phyloP scores from a whole-genome alignment of 2,113 vertebrate genomes.

The Acrocephalus kingi region DNA sequence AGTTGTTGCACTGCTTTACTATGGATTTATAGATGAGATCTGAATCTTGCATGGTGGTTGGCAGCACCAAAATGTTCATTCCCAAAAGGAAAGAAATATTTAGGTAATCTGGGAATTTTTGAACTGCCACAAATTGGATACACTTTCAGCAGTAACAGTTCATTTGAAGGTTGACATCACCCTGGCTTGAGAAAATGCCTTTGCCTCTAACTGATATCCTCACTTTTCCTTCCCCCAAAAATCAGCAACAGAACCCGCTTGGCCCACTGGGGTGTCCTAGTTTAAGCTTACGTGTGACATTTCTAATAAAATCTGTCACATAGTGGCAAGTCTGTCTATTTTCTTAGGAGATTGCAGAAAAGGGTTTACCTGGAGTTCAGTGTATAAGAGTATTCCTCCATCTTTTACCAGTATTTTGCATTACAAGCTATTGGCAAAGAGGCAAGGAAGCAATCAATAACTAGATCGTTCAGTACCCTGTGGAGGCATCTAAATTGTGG shows the following conservation, averaged over 20 bases:
- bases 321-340: not conserved
- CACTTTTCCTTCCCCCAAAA: not conserved
- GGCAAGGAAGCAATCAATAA: not conserved
- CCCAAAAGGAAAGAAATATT: not conserved
- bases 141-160: not conserved
- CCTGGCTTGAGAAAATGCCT: not conserved
- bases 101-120: not conserved
- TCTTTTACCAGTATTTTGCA: not conserved
- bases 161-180: not conserved
- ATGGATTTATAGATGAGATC: not conserved
- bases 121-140: not conserved
- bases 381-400: not conserved
- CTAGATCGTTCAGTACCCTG: not conserved
- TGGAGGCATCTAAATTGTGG: not conserved
- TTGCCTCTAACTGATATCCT: not conserved
- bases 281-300: not conserved
- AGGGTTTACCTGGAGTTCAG: not conserved
- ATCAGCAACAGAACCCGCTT: not conserved
- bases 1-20: not conserved
- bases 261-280: not conserved
- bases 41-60: not conserved
- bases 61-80: not conserved
- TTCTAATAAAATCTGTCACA: not conserved
- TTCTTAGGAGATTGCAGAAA: not conserved
- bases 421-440: not conserved